Percentiles rank a stretch among this genome's conserved stretches.
Evolutionary conservation across 2,888 invertebrate species (phyloP).

Genomic region (Monopis laevigella): DNA sequence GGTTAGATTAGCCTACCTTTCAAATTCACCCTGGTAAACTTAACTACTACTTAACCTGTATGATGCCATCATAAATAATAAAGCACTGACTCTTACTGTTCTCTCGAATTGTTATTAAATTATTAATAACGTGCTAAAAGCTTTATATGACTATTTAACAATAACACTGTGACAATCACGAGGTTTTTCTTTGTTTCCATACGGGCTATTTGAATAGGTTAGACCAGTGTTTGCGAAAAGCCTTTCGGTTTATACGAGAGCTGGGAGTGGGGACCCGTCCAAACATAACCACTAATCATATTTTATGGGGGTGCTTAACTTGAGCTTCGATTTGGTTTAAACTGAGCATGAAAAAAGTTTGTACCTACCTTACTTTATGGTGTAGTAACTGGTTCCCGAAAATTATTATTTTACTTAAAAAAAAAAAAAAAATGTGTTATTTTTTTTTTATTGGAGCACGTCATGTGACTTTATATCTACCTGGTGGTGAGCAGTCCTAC

Average conservation of each 20-base stretch:
- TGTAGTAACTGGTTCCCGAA: too few relatives aligned
- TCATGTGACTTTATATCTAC: too few relatives aligned
- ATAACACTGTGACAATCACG: too few relatives aligned
- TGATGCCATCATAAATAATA: not conserved
- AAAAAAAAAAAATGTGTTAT: too few relatives aligned
- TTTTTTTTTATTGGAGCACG: too few relatives aligned
- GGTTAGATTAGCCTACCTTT: too few relatives aligned
- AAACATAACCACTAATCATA: conserved; percentile 53
- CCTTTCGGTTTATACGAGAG: conserved; percentile 38
- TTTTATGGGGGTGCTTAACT: conserved; percentile 48
- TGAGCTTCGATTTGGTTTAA: conserved; percentile 49
- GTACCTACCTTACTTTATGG: too few relatives aligned
- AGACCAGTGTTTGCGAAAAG: conserved; percentile 38
- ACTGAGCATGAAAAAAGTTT: conserved; percentile 31
- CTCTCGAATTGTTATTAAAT: conserved; percentile 30
- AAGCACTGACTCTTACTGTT: conserved; percentile 8
- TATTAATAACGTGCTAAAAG: conserved; percentile 37
- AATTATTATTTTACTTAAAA: too few relatives aligned
- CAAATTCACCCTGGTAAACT: too few relatives aligned
- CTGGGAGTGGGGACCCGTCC: conserved; percentile 28
- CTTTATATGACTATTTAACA: too few relatives aligned
- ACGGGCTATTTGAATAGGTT: conserved; percentile 11
- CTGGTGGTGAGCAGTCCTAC: too few relatives aligned
- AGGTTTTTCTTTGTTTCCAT: conserved; percentile 25
- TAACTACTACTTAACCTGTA: too few relatives aligned